A percentile compares a stretch with the other conserved stretches of the same genome.
Evolutionary conservation across 2,888 invertebrate genomes (phyloP).

Genomic region (Agelastica alni): DNA sequence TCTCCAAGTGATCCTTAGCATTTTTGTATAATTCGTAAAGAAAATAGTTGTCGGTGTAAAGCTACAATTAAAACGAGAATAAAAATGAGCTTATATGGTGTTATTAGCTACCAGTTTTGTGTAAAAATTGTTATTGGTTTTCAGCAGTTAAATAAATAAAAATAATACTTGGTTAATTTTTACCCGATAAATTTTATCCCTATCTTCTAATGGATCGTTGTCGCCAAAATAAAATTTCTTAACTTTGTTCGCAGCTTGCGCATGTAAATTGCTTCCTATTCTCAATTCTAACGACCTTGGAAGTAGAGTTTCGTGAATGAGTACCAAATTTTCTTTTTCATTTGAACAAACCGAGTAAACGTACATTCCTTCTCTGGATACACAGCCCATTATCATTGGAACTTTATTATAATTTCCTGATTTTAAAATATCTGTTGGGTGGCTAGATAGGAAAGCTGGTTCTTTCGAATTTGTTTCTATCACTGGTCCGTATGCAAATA

Average conservation of each 20-base stretch:
- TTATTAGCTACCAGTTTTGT: too few relatives aligned
- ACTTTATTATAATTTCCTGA: constrained; percentile 49
- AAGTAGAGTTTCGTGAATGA: constrained; percentile 37
- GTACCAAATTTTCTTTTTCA: constrained; percentile 26
- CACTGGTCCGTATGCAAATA: constrained; percentile 38
- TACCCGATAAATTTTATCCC: constrained; percentile 45
- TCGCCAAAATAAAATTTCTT: constrained; percentile 46
- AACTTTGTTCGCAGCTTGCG: constrained; percentile 36
- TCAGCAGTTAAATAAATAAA: too few relatives aligned
- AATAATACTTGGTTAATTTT: too few relatives aligned
- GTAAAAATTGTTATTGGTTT: too few relatives aligned
- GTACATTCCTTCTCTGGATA: constrained; percentile 48
- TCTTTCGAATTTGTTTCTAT: constrained; percentile 41
- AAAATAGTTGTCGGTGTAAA: constrained; percentile 44
- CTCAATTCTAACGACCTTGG: constrained; percentile 41
- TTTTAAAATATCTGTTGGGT: constrained; percentile 44
- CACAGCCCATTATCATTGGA: constrained; percentile 51
- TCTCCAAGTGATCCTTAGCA: constrained; percentile 39
- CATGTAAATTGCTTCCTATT: constrained; percentile 38
- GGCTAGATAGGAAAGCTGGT: constrained; percentile 45
- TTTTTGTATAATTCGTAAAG: constrained; percentile 38
- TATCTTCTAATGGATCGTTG: constrained; percentile 33
- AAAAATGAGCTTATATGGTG: neutral
- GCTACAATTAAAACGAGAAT: constrained; percentile 35
- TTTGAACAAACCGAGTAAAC: constrained; percentile 25